Conservation (phyloP, 2,113 vertebrate genomes). For the Embiotoca jacksoni region DNA sequence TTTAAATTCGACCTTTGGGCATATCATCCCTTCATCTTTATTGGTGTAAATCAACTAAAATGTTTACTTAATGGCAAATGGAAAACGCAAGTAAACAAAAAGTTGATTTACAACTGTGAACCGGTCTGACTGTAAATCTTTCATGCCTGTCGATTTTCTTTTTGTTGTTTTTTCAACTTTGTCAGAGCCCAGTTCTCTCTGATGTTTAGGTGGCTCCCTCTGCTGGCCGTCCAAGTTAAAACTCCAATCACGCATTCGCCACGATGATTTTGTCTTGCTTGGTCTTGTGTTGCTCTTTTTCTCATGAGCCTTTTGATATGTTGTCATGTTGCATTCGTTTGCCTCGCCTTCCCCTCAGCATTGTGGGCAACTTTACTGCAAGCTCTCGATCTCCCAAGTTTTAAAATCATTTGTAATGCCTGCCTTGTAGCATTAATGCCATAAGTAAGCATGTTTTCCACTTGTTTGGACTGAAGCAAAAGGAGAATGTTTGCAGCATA, state of each 20-base stretch:
- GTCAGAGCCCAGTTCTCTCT: slow-evolving; percentile 25
- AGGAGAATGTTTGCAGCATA: slow-evolving; percentile 15
- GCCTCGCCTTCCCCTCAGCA: slow-evolving; percentile 17
- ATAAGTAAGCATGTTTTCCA: slow-evolving; percentile 41
- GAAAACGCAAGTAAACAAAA: not conserved
- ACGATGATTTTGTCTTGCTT: slow-evolving; percentile 55
- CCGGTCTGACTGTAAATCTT: slow-evolving; percentile 75
- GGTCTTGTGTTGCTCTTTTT: slow-evolving; percentile 29
- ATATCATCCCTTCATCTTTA: not conserved
- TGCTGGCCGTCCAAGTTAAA: slow-evolving; percentile 57
- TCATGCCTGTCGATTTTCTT: slow-evolving; percentile 16
- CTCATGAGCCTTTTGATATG: slow-evolving; percentile 7
- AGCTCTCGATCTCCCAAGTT: slow-evolving; percentile 33
- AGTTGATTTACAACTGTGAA: not conserved
- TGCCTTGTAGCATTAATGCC: slow-evolving; percentile 29
- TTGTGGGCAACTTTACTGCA: slow-evolving; percentile 22
- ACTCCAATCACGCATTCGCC: slow-evolving; percentile 59
- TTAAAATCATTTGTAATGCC: slow-evolving; percentile 29
- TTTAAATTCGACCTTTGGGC: too few relatives aligned
- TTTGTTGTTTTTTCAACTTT: slow-evolving; percentile 27
- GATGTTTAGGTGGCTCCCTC: slow-evolving; percentile 73
- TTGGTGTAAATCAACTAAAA: not conserved
- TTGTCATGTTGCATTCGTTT: slow-evolving; percentile 32
- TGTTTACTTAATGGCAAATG: slow-evolving; percentile 3
- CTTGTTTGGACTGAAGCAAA: slow-evolving; percentile 7